Evolutionary conservation across 1,140 invertebrate genomes (phyloP).

Genomic region (Neodiprion fabricii): DNA sequence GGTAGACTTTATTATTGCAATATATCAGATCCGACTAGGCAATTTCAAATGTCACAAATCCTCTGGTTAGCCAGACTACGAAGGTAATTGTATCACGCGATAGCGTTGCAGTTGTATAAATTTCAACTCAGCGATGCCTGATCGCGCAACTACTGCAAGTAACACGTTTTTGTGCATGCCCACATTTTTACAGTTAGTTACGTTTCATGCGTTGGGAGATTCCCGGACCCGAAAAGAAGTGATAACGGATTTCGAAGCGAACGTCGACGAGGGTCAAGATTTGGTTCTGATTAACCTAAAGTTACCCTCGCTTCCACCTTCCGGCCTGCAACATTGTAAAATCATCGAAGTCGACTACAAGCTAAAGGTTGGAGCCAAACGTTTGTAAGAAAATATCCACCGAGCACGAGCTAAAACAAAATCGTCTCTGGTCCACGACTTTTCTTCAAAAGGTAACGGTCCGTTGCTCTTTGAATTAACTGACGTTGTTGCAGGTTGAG

Average conservation of each 20-base stretch:
- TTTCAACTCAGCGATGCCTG: no score
- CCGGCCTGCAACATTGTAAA: constrained; percentile 25
- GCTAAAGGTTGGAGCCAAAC: constrained; percentile 19
- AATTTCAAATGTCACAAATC: no score
- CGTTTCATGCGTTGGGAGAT: background rate
- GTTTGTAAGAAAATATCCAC: background rate
- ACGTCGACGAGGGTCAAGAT: constrained; percentile 1
- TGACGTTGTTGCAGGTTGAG: background rate
- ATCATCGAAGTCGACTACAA: constrained; percentile 28
- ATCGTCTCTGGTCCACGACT: no score
- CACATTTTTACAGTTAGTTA: background rate
- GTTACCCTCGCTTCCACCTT: constrained; percentile 27
- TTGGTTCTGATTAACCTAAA: constrained; percentile 10
- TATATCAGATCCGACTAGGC: no score
- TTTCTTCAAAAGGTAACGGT: no score
- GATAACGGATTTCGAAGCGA: constrained; percentile 9
- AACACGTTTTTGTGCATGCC: no score
- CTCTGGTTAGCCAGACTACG: no score
- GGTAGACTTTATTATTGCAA: no score
- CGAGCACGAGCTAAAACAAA: background rate
- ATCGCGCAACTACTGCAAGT: no score
- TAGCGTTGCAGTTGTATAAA: no score
- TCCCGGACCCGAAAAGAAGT: constrained; percentile 10
- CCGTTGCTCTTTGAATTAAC: no score
- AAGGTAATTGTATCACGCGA: no score